Evolutionary conservation across 2,888 invertebrate species (phyloP).

Genomic region (Lycocerus yunnanus): DNA sequence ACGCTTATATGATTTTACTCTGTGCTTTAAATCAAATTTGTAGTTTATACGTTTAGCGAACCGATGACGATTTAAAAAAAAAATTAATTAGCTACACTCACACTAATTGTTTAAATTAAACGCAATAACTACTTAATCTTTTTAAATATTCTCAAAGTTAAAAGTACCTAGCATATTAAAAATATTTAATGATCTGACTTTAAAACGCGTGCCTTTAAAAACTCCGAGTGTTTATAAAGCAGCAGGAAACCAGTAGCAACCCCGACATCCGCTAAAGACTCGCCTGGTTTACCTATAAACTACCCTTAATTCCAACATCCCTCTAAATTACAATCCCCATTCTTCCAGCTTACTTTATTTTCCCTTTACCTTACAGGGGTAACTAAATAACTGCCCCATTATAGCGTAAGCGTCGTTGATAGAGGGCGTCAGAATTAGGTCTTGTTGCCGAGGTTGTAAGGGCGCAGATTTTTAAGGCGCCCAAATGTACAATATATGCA

Average conservation of each 20-base stretch:
- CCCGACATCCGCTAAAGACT: slow-evolving; percentile 44
- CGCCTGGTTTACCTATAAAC: slow-evolving; percentile 59
- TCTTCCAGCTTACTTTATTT: slow-evolving; percentile 58
- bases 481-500: slow-evolving; percentile 53
- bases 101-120: not conserved
- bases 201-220: not conserved
- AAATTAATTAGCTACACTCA: not conserved
- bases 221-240: not conserved
- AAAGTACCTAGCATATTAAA: not conserved
- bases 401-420: slow-evolving; percentile 48
- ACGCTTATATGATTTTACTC: slow-evolving; percentile 39
- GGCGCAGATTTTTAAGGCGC: slow-evolving; percentile 44
- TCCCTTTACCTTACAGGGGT: slow-evolving; percentile 53
- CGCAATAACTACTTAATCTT: not conserved
- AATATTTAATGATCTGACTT: not conserved
- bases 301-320: slow-evolving; percentile 60
- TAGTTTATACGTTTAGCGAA: not conserved
- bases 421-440: slow-evolving; percentile 39
- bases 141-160: not conserved
- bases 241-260: slow-evolving; percentile 29
- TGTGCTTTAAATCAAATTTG: slow-evolving; percentile 18
- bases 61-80: not conserved
- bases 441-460: slow-evolving; percentile 38
- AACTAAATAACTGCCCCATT: slow-evolving; percentile 59
- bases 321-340: slow-evolving; percentile 60